Evolutionary conservation across 2,797 vertebrate genomes (phyloP), one percentile per base, ranked within the genome.

Genomic region (Rhincodon typus): DNA sequence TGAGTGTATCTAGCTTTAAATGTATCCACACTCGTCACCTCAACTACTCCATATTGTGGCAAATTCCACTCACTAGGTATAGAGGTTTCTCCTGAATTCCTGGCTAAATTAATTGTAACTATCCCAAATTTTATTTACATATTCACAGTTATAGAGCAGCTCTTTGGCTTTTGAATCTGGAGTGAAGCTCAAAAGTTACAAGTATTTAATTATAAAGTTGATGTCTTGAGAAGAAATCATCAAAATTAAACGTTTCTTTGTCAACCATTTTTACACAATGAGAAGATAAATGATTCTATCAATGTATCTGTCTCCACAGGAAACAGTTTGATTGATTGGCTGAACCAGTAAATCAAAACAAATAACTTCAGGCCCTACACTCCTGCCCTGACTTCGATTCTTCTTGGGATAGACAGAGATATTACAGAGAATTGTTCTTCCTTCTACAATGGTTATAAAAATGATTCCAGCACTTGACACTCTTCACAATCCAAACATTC

Each of bases 401-500:
- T 57, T 66, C 88, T 57, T 34, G 57, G 30, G 27, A 90, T 27
- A 42, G 17, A 15, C 17, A 17, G 50, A 53, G 30, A 66, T 57
- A 91, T n/a, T 62, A 53, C 88, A 34, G 53, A 66, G 88, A 66
- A 91, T 91, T 13, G 53, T 15, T 57, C 34, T 15, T 6, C 57
- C 88, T 91, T 91, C 30, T 25, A 46, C 21, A 84, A 23, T 84
- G 38, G 21, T 84, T 84, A 46, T 25, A 84, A 46, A 84, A 42
- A 25, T 93, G 62, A 69, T 38, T 13, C n/a, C 23, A 2, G 17
- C 82, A 46, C 46, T 46, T 77, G 94, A 74, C 70, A n/a, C 67
- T 70, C 70, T 74, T 95, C 70, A 95, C 46, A 93, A 69, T 93
- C 66, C 62, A 69, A 93, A 93, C 62, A 42, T 66, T 38, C 88